Conservation (phyloP, 2,113 vertebrate genomes). For the Thalassoma bifasciatum region DNA sequence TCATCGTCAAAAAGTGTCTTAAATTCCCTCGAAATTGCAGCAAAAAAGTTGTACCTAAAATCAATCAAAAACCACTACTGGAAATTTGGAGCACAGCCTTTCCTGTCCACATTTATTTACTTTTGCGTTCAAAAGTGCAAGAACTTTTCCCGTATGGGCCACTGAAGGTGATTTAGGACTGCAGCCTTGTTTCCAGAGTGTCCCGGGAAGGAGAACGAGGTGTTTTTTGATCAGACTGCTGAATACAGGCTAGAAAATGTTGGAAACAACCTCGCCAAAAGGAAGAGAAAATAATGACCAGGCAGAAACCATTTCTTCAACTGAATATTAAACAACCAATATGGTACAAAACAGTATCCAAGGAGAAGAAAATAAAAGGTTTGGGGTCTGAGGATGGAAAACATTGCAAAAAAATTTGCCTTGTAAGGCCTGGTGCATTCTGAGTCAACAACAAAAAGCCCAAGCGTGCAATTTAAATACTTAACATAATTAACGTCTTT, state of each 20-base stretch:
- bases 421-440: too few species aligned
- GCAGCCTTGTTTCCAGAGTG: constrained; percentile 23
- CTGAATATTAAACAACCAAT: constrained; percentile 23
- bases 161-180: constrained; percentile 59
- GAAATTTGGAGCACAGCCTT: constrained; percentile 36
- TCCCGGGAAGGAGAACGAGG: constrained; percentile 40
- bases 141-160: constrained; percentile 21
- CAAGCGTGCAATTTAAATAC: background rate
- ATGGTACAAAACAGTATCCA: constrained; percentile 15
- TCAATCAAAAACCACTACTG: constrained; percentile 47
- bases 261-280: constrained; percentile 27
- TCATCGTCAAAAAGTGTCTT: constrained; percentile 23
- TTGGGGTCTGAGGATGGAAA: constrained; percentile 1
- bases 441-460: background rate
- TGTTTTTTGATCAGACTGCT: constrained; percentile 39
- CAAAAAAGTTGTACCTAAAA: constrained; percentile 12
- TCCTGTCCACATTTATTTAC: constrained; percentile 50
- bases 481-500: background rate
- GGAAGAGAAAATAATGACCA: constrained; percentile 45
- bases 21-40: constrained; percentile 13
- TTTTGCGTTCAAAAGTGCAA: constrained; percentile 45
- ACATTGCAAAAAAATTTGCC: background rate
- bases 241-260: constrained; percentile 10
- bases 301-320: constrained; percentile 22
- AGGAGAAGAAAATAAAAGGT: background rate